phyloP scores from a whole-genome alignment of 1,140 invertebrate genomes.

The Drosophila kurseongensis region DNA sequence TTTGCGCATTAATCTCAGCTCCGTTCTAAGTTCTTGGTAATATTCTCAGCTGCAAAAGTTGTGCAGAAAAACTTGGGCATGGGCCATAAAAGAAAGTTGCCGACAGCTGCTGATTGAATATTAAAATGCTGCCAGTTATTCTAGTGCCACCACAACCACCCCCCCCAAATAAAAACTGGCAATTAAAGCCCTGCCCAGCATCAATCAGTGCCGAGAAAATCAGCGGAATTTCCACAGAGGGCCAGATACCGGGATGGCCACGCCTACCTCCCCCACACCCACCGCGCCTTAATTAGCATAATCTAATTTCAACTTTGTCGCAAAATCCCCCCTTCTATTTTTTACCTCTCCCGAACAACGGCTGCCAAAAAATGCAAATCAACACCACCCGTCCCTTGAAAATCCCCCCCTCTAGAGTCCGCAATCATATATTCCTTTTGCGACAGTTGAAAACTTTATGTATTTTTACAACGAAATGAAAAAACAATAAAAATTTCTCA shows the following conservation, averaged over 20 bases:
- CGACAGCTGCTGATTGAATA: constrained; percentile 79
- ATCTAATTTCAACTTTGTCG: constrained; percentile 82
- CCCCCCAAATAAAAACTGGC: constrained; percentile 21
- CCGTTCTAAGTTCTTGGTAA: not conserved
- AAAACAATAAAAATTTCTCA: constrained; percentile 75
- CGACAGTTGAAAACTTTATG: constrained; percentile 73
- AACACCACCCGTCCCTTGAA: not conserved
- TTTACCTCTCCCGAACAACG: constrained; percentile 3
- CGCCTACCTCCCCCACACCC: not conserved
- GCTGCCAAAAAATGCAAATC: constrained; percentile 81
- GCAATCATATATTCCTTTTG: constrained; percentile 38
- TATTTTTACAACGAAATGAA: constrained; percentile 83
- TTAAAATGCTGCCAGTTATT: constrained; percentile 60
- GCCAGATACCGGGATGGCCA: not conserved
- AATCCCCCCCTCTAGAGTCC: not conserved
- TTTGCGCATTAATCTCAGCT: constrained; percentile 64
- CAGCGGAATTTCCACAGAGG: constrained; percentile 16
- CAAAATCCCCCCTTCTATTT: constrained; percentile 28
- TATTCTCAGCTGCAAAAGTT: constrained; percentile 24
- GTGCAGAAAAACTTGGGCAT: constrained; percentile 42
- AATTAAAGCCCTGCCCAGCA: constrained; percentile 62
- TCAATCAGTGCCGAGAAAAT: constrained; percentile 62
- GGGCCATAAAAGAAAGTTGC: constrained; percentile 64
- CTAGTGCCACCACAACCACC: not conserved
- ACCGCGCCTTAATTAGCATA: constrained; percentile 80